Evolutionary conservation across 2,797 vertebrate genomes (phyloP).

Genomic region (Leuciscus waleckii): DNA sequence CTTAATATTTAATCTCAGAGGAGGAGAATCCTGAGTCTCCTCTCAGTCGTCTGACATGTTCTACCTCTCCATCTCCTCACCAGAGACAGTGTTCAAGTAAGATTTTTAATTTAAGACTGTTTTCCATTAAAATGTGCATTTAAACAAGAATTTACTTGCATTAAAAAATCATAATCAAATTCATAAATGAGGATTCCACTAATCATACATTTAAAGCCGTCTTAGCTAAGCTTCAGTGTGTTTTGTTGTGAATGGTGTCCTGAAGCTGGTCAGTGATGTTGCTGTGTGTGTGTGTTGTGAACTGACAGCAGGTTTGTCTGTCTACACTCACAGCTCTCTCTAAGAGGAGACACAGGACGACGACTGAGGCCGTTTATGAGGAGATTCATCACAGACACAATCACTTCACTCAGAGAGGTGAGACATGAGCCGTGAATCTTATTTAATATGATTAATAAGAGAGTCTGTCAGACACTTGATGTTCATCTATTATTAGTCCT

Average conservation of each 20-base stretch:
- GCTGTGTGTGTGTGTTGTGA: conserved; percentile 7
- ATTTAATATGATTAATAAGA: not conserved
- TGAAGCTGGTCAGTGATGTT: not conserved
- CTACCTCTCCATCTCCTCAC: not conserved
- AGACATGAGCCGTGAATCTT: not conserved
- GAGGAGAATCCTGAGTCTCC: accelerated
- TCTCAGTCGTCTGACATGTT: not conserved
- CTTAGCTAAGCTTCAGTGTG: not conserved
- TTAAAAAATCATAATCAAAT: too few species aligned
- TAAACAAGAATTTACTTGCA: too few species aligned
- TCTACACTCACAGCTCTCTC: conserved; percentile 22
- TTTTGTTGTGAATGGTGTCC: not conserved
- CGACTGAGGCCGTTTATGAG: conserved; percentile 35
- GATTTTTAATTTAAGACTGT: too few species aligned
- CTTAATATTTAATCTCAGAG: not conserved
- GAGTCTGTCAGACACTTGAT: not conserved
- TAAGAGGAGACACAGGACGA: conserved; percentile 13
- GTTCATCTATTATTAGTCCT: conserved; percentile 8
- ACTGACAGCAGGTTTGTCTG: conserved; percentile 17
- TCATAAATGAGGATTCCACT: too few species aligned
- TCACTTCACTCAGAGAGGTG: not conserved
- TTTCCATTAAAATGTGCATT: too few species aligned
- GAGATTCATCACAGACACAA: conserved; percentile 15
- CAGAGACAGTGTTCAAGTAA: conserved; percentile 28
- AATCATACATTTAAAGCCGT: too few species aligned